Percentiles rank a stretch among this genome's conserved stretches.
phyloP scores from a whole-genome alignment of 2,888 invertebrate species.

The Periphyllus acericola region DNA sequence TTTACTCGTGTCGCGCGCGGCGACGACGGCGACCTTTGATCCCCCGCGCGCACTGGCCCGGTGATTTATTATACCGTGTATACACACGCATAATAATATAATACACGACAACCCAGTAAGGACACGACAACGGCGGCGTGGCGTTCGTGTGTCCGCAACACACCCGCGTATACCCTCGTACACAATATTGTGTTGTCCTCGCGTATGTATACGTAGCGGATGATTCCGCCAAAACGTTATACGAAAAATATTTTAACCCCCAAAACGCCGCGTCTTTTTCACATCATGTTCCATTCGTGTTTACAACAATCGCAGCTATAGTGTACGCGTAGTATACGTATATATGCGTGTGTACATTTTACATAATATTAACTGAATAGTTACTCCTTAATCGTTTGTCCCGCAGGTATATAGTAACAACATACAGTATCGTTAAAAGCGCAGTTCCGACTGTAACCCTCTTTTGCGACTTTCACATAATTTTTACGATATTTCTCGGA shows the following conservation, averaged over 20 bases:
- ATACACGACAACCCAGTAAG: neutral
- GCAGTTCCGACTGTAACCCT: neutral
- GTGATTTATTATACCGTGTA: conserved; percentile 52
- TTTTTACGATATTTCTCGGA: conserved; percentile 11
- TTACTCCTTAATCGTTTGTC: too few relatives aligned
- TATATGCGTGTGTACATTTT: neutral
- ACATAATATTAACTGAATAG: too few relatives aligned
- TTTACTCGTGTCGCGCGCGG: conserved; percentile 46
- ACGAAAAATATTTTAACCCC: neutral
- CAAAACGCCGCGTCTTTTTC: neutral
- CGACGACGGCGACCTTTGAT: conserved; percentile 55
- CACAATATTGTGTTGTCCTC: conserved; percentile 12
- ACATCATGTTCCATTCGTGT: neutral
- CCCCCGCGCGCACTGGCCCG: conserved; percentile 31
- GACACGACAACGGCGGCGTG: conserved; percentile 18
- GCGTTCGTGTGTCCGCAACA: conserved; percentile 34
- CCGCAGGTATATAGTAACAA: neutral
- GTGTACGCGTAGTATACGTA: neutral
- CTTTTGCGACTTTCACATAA: neutral
- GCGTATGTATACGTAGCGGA: neutral
- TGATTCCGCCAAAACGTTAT: conserved; percentile 7
- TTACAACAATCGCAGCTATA: neutral
- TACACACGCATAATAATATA: neutral
- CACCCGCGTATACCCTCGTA: neutral
- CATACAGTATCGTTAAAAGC: neutral